Conservation (phyloP, 2,797 vertebrate species). For the Allobates femoralis region DNA sequence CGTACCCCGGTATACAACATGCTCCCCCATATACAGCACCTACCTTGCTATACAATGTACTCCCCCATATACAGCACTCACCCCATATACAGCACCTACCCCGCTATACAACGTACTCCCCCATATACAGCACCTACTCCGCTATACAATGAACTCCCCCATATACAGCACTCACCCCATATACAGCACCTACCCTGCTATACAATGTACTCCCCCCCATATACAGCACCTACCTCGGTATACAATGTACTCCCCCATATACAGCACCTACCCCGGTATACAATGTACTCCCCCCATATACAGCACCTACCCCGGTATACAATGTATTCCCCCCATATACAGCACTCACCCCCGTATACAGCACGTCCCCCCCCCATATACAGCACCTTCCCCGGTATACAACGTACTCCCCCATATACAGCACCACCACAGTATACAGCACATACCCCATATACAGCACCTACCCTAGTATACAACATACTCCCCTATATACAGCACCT, state of each 20-base stretch:
- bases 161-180: background rate
- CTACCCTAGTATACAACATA: too few species aligned
- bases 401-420: background rate
- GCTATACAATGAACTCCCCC: background rate
- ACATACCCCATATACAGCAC: too few species aligned
- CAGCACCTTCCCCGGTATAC: background rate
- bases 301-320: background rate
- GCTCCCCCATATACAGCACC: too few species aligned
- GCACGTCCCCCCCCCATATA: background rate
- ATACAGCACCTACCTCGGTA: background rate
- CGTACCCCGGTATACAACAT: too few species aligned
- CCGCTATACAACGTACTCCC: background rate
- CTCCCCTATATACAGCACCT: too few species aligned
- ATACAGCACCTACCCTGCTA: too few species aligned
- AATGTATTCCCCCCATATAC: background rate
- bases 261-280: background rate
- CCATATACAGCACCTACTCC: background rate
- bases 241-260: background rate
- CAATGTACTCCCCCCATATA: background rate
- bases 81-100: background rate
- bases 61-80: too few species aligned
- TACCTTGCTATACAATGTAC: too few species aligned
- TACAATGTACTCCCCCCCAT: too few species aligned
- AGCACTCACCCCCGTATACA: too few species aligned
- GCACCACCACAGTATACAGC: background rate